These are phyloP conservation scores for Caenorhabditis virilis DNA, from an alignment of 2,888 invertebrate genomes.

Conservation along the genomic window DNA sequence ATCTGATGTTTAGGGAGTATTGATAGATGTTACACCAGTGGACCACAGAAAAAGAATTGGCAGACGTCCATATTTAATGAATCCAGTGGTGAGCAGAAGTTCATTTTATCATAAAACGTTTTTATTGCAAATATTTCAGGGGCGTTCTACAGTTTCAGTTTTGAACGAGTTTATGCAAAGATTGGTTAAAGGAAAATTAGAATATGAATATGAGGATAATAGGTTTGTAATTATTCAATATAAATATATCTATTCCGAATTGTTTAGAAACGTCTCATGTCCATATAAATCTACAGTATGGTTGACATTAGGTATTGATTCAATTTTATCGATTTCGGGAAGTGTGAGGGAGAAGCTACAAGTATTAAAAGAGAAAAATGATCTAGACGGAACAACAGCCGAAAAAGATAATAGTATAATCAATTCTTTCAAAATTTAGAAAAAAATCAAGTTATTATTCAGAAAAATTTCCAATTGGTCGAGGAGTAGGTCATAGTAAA, in stretches of 20 bases:
- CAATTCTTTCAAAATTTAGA: neutral
- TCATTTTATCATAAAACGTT: too few species aligned
- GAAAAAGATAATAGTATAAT: neutral
- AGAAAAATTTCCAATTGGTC: constrained; percentile 78
- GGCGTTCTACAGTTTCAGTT: constrained; percentile 84
- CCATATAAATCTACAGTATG: constrained; percentile 51
- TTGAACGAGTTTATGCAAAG: constrained; percentile 96
- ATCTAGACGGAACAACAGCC: constrained; percentile 5
- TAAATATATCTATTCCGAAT: neutral
- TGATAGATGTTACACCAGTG: constrained; percentile 25
- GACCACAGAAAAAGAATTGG: constrained; percentile 69
- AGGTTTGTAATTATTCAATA: too few species aligned
- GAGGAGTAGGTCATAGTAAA: constrained; percentile 91
- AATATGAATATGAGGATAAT: constrained; percentile 54
- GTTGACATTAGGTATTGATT: constrained; percentile 27
- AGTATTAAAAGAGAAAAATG: constrained; percentile 28
- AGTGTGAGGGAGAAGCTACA: constrained; percentile 41
- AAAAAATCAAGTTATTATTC: neutral
- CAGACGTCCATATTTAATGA: constrained; percentile 38
- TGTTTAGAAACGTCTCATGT: constrained; percentile 38
- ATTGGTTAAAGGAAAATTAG: constrained; percentile 79
- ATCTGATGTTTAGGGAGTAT: constrained; percentile 1
- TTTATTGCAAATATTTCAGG: too few species aligned
- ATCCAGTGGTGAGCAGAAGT: constrained; percentile 46
- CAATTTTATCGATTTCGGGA: constrained; percentile 15